Evolutionary conservation across 2,888 invertebrate genomes (phyloP).

Genomic region (Laspeyria flexula): DNA sequence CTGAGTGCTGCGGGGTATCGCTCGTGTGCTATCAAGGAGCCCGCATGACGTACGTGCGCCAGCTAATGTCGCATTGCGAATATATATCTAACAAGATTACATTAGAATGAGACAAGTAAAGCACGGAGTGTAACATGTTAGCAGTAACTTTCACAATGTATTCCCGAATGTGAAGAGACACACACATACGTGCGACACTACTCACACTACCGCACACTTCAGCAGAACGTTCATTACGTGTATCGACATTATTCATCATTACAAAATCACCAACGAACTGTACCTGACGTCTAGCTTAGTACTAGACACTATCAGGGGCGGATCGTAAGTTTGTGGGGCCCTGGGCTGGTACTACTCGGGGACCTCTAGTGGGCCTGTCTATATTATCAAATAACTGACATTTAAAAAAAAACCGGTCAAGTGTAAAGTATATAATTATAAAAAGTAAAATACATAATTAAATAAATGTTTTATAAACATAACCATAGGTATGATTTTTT

Average conservation of each 20-base stretch:
- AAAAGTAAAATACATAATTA: too few relatives aligned
- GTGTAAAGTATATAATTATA: too few relatives aligned
- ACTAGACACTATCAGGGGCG: too few relatives aligned
- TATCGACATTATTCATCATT: background rate
- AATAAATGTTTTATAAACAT: too few relatives aligned
- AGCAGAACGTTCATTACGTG: background rate
- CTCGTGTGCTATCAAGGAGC: background rate
- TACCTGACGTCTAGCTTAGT: too few relatives aligned
- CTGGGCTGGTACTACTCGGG: too few relatives aligned
- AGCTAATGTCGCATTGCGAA: background rate
- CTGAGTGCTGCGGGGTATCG: background rate
- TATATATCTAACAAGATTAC: constrained; percentile 1
- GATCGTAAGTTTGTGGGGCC: too few relatives aligned
- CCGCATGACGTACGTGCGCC: background rate
- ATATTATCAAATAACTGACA: too few relatives aligned
- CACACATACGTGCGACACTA: constrained; percentile 38
- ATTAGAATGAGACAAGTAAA: constrained; percentile 7
- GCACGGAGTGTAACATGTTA: background rate
- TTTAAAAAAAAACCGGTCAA: too few relatives aligned
- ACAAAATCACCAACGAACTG: background rate
- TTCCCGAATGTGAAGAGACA: constrained; percentile 24
- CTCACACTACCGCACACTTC: background rate
- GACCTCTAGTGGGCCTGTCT: too few relatives aligned
- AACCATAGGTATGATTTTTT: too few relatives aligned
- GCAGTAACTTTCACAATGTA: constrained; percentile 27